Evolutionary conservation across 2,797 vertebrate species (phyloP), one percentile per base, ranked within the genome.

Genomic region (Poliocrania exsul): DNA sequence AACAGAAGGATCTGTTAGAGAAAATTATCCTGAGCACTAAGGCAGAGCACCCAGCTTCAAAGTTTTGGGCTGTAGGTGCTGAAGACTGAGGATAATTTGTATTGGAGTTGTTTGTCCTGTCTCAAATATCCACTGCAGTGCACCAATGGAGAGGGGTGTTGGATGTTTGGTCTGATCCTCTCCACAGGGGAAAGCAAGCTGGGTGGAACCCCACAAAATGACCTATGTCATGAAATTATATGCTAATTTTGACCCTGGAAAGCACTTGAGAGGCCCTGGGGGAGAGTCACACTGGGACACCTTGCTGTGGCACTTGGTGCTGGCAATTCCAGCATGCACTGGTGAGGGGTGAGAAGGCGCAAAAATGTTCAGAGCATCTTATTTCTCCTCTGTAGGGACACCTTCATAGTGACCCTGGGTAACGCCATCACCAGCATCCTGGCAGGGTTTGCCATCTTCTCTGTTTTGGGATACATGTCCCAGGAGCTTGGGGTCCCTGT

Each of bases 361-460:
- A 1, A 44, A 9, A 37, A 12, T 0, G 9, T 50, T 94, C 66
- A 83, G 31, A 71, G 53, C n/a, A 54, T 37, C 47, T 90, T 74
- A 57, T 92, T 81, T 95, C 70, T 90, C 20, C 88, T 70, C 93
- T 51, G 6, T 53, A 98, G 98, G 95, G 98, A 98, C 93, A 98
- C 98, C 44, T 98, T 98, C 95, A 98, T 98, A 53, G 98, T 98
- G 90, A 98, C 98, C 37, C 88, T 98, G 96, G 98, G 98, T 69
- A 98, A 98, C 11, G 98, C 98, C 72, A 85, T 98, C 96, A 98
- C 98, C 95, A 98, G 98, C 94, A 98, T 98, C 94, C 93, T 98
- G 93, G 98, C 98, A 47, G 98, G 98, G 35, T 98, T 98, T 95
- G 98, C 98, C 88, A 98, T 98, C 94, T 98, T 98, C 96, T 98